phyloP scores from a whole-genome alignment of 2,888 invertebrate genomes.

The Amblyjoppa fuscipennis region DNA sequence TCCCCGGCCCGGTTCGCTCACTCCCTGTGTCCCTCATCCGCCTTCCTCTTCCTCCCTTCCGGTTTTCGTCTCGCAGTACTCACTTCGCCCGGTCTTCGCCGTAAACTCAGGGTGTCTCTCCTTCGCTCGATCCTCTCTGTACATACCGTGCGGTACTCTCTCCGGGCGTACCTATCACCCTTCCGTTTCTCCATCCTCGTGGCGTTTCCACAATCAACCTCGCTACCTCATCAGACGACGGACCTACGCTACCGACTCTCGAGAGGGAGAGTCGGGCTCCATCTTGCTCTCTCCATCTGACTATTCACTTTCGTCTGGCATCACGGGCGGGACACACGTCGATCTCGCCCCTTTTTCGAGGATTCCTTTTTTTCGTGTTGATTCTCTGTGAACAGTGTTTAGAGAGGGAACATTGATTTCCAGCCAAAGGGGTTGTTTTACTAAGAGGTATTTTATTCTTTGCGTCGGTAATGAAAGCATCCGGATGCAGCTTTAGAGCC shows the following conservation, averaged over 20 bases:
- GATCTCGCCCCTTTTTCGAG: neutral
- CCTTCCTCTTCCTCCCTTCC: slow-evolving; percentile 21
- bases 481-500: too few relatives aligned
- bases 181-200: slow-evolving; percentile 10
- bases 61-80: slow-evolving; percentile 22
- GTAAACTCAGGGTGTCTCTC: slow-evolving; percentile 37
- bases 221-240: slow-evolving; percentile 32
- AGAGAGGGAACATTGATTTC: neutral
- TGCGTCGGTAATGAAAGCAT: too few relatives aligned
- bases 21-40: slow-evolving; percentile 61
- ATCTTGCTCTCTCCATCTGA: slow-evolving; percentile 30
- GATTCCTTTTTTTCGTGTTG: neutral
- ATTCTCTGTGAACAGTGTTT: neutral
- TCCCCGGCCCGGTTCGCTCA: slow-evolving; percentile 52
- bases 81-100: slow-evolving; percentile 24
- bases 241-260: neutral
- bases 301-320: slow-evolving; percentile 8
- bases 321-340: neutral
- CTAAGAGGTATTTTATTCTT: too few relatives aligned
- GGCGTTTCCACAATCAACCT: slow-evolving; percentile 49
- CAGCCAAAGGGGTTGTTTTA: too few relatives aligned
- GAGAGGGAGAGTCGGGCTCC: neutral
- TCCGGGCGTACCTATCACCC: neutral
- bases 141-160: slow-evolving; percentile 14
- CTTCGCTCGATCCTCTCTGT: slow-evolving; percentile 35